Base-by-base conservation (phyloP, 2,888 invertebrate genomes). In the Priocnemis perturbator region DNA sequence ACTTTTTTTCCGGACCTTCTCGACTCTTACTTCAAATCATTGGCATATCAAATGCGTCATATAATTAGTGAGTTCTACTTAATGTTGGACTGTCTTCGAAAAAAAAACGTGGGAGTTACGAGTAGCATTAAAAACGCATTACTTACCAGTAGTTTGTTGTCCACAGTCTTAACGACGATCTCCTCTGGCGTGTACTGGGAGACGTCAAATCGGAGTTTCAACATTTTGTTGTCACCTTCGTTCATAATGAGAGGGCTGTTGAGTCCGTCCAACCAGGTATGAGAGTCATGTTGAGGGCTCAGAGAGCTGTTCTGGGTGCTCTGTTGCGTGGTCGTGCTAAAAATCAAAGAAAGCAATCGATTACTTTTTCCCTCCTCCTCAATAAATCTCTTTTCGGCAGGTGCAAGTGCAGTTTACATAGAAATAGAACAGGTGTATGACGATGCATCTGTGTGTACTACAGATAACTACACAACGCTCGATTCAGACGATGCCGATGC, bases 161-260 rank as follows among this genome's bases (percentile, higher is more conserved):
- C 98, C 82, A 98, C 97, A 77, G 98, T 99, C 92, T 98, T 98
- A 78, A 99, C 98, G 87, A 97, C 97, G 88, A 98, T 98, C 92
- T 99, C 98, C 90, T 99, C 99, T 60, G 96, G 96, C 66, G 96
- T 95, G 91, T 98, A 99, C 90, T 98, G 97, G 87, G 97, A 96
- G 82, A 99, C 98, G 89, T 99, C 98, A 91, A 99, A 99, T 87
- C 98, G 93, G 77, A 99, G 93, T 89, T 98, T 97, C 82, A 99
- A 92, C 88, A 95, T 95, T 90, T 98, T 98, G 90, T 94, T 97
- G 89, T 97, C 96, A 64, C 97, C 97, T 86, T 97, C 97, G 84
- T 97, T 97, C 90, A 97, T 96, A 89, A 96, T 97, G 82, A 98
- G 92, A 17, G 98, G 98, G 60, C 97, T 98, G 91, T 95, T 96